Conservation (phyloP, 1,140 invertebrate genomes). For the Rhizoglyphus robini region DNA sequence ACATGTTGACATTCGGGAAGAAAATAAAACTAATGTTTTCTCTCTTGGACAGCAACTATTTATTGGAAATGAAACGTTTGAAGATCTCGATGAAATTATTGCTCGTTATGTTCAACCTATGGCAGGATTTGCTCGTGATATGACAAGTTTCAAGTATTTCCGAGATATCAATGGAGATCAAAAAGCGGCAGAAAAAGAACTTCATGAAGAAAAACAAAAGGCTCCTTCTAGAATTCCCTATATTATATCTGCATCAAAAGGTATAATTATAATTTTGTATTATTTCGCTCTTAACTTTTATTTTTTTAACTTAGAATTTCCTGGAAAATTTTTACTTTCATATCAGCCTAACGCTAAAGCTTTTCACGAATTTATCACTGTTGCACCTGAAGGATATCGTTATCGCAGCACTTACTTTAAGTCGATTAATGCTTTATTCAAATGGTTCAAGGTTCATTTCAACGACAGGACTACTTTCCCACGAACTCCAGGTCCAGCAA, state of each 20-base stretch:
- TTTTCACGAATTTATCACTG: slow-evolving; percentile 78
- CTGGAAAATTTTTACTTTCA: slow-evolving; percentile 86
- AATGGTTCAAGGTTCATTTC: slow-evolving; percentile 98
- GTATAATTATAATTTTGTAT: slow-evolving; percentile 4
- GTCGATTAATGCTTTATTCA: slow-evolving; percentile 62
- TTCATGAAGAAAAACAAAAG: slow-evolving; percentile 70
- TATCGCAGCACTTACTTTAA: slow-evolving; percentile 79
- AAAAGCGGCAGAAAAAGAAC: slow-evolving; percentile 69
- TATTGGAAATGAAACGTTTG: slow-evolving; percentile 66
- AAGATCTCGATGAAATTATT: slow-evolving; percentile 98
- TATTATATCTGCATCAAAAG: slow-evolving; percentile 63
- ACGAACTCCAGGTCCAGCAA: slow-evolving; percentile 40
- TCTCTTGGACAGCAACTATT: slow-evolving; percentile 75
- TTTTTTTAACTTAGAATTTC: slow-evolving; percentile 45
- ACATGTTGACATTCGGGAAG: slow-evolving; percentile 87
- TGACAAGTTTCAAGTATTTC: slow-evolving; percentile 62
- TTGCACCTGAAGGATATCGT: slow-evolving; percentile 79
- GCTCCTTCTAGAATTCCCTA: slow-evolving; percentile 81
- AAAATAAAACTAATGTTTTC: slow-evolving; percentile 92
- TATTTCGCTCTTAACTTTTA: background rate
- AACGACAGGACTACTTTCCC: slow-evolving; percentile 44
- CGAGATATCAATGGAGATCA: slow-evolving; percentile 31
- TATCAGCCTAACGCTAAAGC: slow-evolving; percentile 59
- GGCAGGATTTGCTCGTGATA: slow-evolving; percentile 76
- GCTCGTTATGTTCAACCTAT: slow-evolving; percentile 90